These are phyloP conservation scores for Neotoxoptera formosana DNA, from an alignment of 1,140 invertebrate genomes.

Conservation along the genomic window DNA sequence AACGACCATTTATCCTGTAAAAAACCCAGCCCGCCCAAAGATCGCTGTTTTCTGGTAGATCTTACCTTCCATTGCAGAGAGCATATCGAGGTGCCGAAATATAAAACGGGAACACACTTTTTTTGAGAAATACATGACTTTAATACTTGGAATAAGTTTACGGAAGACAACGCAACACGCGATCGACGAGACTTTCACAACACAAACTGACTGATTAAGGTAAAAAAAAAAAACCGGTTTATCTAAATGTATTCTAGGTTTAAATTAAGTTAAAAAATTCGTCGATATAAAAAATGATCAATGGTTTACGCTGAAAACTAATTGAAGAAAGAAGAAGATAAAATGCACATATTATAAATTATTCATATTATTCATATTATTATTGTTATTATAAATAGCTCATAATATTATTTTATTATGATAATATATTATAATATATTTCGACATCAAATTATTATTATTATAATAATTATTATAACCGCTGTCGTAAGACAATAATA, in stretches of 20 bases:
- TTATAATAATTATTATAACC: neutral
- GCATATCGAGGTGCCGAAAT: conserved; percentile 51
- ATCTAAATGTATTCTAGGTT: conserved; percentile 12
- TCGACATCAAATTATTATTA: conserved; percentile 8
- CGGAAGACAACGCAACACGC: conserved; percentile 23
- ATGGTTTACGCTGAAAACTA: conserved; percentile 51
- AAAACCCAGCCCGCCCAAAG: conserved; percentile 39
- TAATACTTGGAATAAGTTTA: conserved; percentile 44
- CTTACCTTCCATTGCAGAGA: conserved; percentile 50
- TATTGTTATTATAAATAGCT: neutral
- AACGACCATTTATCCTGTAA: conserved; percentile 36
- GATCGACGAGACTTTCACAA: conserved; percentile 16
- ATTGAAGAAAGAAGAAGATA: conserved; percentile 51
- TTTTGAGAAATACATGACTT: conserved; percentile 46
- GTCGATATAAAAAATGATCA: neutral
- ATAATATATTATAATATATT: neutral
- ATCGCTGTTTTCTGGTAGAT: conserved; percentile 51
- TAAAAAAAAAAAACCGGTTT: neutral
- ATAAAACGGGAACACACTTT: conserved; percentile 55
- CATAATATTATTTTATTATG: neutral
- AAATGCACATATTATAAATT: conserved; percentile 44
- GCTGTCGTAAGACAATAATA: neutral
- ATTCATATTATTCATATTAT: neutral
- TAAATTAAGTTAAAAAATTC: conserved; percentile 16
- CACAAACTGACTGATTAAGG: conserved; percentile 41